A percentile compares a stretch with the other conserved stretches of the same genome.
These are phyloP conservation scores for Tarsius wallacei DNA, from an alignment of 2,797 vertebrate genomes.

Conservation along the genomic window DNA sequence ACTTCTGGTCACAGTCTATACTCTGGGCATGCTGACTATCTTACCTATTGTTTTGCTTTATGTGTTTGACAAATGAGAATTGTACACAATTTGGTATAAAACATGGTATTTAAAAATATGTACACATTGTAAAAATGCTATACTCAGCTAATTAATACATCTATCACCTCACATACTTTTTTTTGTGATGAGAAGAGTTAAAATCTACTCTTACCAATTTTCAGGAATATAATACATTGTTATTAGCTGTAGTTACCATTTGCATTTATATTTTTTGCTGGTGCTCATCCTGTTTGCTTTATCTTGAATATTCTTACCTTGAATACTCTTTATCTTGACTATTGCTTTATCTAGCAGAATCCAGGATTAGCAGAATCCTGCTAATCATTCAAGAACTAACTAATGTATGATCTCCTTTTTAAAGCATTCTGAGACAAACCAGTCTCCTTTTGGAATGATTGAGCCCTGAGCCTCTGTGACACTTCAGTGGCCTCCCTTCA, in stretches of 20 bases:
- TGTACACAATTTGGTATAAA: not conserved
- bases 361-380: not conserved
- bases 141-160: no score
- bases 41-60: not conserved
- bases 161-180: no score
- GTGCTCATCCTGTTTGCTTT: not conserved
- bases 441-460: not conserved
- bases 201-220: no score
- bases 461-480: not conserved
- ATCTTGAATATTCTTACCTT: not conserved
- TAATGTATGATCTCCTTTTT: not conserved
- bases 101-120: no score
- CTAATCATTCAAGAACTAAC: not conserved
- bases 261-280: not conserved
- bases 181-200: no score
- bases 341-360: no score
- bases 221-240: no score
- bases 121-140: no score
- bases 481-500: no score
- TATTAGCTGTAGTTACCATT: not conserved
- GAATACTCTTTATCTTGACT: no score
- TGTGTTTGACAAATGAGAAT: not conserved
- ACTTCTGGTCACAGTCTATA: not conserved
- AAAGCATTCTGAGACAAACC: not conserved
- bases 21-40: not conserved